Evolutionary conservation across 2,113 vertebrate species (phyloP).

Genomic region (Gnathonemus longibarbis): DNA sequence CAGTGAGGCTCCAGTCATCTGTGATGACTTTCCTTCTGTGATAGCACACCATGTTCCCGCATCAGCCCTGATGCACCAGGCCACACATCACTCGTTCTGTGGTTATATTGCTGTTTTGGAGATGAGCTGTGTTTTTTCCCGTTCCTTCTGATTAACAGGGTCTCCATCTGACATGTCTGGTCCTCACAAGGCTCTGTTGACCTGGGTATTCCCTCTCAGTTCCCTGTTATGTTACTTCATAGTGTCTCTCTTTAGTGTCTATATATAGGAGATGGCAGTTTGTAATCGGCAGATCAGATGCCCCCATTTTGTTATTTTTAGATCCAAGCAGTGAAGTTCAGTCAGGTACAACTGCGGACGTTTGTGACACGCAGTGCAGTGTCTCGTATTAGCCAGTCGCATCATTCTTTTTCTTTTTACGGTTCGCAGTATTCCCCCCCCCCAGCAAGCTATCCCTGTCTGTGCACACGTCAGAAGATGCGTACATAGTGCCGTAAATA

Average conservation of each 20-base stretch:
- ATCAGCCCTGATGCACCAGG: not conserved
- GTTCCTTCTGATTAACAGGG: not conserved
- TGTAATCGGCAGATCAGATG: not conserved
- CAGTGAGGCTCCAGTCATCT: not conserved
- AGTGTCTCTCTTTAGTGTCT: not conserved
- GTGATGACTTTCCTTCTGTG: not conserved
- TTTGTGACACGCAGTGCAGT: not conserved
- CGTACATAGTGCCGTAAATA: not conserved
- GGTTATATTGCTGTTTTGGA: not conserved
- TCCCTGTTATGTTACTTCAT: not conserved
- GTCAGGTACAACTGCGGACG: not conserved
- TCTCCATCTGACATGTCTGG: not conserved
- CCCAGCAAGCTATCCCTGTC: not conserved
- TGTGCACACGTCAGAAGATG: not conserved
- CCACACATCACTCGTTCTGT: not conserved
- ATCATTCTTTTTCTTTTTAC: not conserved
- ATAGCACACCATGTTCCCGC: not conserved
- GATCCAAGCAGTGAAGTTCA: not conserved
- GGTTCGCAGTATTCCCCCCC: not conserved
- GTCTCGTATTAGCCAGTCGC: not conserved
- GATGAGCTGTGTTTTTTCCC: not conserved
- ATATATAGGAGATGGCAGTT: not conserved
- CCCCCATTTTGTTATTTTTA: not conserved
- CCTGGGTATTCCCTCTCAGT: not conserved
- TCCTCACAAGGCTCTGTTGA: not conserved